Base-by-base conservation (phyloP, 2,888 invertebrate species). In the Nematopogon swammerdamellus region DNA sequence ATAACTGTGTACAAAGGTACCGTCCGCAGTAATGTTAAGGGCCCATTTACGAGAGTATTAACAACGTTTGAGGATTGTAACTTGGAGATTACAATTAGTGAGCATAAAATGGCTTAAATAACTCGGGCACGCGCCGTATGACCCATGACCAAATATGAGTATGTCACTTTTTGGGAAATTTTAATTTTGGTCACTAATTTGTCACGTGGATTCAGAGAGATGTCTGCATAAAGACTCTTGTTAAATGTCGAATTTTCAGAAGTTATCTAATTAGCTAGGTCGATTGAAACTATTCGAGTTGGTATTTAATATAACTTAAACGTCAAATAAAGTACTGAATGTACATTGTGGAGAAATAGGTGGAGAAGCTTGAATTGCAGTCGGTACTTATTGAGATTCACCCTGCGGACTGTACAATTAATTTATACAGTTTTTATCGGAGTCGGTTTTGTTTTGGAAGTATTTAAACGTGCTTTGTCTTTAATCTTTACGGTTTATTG, bases 381-480 rank as follows among this genome's bases (percentile, higher is more conserved):
- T n/a, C n/a, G n/a, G n/a, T 25, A 25, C 25, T 25, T 25, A 25
- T 36, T 36, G 36, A 36, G 36, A 36, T 14, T 36, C 36, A 8
- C 36, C n/a, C 36, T 36, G 36, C n/a, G 36, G 3, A 14, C 36
- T 14, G 36, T 14, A 36, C 36, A 59, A 66, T 69, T 74, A 74
- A 74, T 74, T 72, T 70, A 71, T 70, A 69, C 72, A 68, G 66
- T 63, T 70, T 68, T 70, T 64, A 68, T 70, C 70, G 68, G 70
- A 67, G 65, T 59, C 54, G 54, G 61, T 57, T 63, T 58, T 62
- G 70, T 71, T 36, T 36, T 14, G 36, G 36, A 8, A 36, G 36
- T 36, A 36, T 36, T 36, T 36, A 36, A 36, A 36, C 36, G 36
- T 36, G 36, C 36, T 36, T 36, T 36, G 36, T 36, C 36, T 36